Conservation (phyloP, 2,113 vertebrate species). For the Cinclus cinclus region DNA sequence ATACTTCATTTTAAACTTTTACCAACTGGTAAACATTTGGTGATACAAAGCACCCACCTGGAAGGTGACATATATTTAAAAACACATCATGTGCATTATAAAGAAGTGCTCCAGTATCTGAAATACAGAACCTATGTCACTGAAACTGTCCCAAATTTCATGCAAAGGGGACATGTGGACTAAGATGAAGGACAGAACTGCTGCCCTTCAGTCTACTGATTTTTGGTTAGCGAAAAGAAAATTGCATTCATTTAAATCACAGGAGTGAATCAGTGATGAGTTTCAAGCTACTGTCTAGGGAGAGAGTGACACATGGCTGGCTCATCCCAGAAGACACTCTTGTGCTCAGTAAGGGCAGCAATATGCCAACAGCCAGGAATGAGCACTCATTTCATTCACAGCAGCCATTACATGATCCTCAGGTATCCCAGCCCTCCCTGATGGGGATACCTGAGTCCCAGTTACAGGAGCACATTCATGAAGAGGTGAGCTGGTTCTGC, state of each 20-base stretch:
- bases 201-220: neutral
- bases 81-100: accelerated
- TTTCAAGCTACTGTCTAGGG: neutral
- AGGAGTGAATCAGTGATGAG: neutral
- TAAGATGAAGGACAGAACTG: neutral
- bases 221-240: slow-evolving; percentile 1
- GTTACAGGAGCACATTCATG: neutral
- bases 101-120: neutral
- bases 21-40: neutral
- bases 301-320: neutral
- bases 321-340: neutral
- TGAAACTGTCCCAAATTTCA: neutral
- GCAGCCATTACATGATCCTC: neutral
- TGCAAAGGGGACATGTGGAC: neutral
- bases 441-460: accelerated
- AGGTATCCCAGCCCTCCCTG: neutral
- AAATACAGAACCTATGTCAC: neutral
- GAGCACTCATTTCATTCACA: neutral
- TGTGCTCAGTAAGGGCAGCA: neutral
- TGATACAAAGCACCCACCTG: neutral
- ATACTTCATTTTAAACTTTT: neutral
- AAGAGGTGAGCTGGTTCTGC: neutral
- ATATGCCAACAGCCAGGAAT: neutral
- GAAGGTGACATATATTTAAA: neutral
- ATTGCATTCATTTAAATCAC: neutral